phyloP scores from a whole-genome alignment of 2,113 vertebrate species.

The Diadophis punctatus region DNA sequence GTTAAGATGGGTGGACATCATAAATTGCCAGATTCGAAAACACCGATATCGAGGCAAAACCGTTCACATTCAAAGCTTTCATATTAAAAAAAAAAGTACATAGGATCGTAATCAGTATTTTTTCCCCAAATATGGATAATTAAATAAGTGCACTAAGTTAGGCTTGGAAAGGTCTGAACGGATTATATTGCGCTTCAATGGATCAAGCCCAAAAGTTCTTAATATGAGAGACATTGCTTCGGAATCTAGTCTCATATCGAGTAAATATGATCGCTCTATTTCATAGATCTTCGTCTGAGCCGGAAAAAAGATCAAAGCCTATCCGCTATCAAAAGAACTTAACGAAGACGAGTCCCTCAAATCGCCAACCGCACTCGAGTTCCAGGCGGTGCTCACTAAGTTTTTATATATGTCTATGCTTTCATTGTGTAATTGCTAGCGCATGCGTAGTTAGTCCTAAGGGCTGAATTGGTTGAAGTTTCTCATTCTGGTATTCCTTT shows the following conservation, averaged over 20 bases:
- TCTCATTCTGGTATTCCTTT: neutral
- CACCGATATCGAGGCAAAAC: neutral
- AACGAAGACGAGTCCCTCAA: neutral
- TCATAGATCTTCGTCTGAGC: neutral
- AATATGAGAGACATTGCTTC: neutral
- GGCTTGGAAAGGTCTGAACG: neutral
- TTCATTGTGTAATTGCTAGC: too few species aligned
- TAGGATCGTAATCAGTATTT: neutral
- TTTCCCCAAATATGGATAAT: neutral
- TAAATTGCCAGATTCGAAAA: neutral
- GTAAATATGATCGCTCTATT: neutral
- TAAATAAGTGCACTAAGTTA: neutral
- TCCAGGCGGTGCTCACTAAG: neutral
- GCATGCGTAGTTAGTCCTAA: neutral
- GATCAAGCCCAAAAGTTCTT: neutral
- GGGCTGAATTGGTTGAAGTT: neutral
- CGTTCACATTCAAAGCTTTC: neutral
- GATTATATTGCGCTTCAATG: neutral
- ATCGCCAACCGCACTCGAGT: neutral
- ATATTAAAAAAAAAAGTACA: neutral
- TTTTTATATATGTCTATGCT: neutral
- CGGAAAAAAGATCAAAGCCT: neutral
- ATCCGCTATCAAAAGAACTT: neutral
- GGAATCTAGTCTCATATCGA: neutral
- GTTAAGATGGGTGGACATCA: neutral